Conservation (phyloP, 2,888 invertebrate species). For the Hirtodrosophila trivittata region DNA sequence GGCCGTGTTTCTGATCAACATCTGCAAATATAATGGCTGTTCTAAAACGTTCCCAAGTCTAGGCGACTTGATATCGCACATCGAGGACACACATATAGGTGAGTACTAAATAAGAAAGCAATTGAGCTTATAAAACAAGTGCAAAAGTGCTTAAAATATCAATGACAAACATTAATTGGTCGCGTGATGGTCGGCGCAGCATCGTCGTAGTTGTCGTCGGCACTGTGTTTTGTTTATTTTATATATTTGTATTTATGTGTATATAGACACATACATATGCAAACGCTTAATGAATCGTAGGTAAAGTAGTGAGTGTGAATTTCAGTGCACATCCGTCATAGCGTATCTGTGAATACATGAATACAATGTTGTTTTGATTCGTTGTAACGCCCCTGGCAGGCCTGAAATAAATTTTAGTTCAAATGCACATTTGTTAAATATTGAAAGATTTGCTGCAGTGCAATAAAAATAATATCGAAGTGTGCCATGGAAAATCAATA, state of each 20-base stretch:
- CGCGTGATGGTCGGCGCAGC: conserved; percentile 67
- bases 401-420: conserved; percentile 44
- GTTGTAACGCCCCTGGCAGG: conserved; percentile 20
- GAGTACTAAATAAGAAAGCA: conserved; percentile 73
- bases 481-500: conserved; percentile 66
- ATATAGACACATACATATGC: conserved; percentile 16
- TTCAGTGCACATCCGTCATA: conserved; percentile 13
- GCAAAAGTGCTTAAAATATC: conserved; percentile 38
- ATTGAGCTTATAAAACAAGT: conserved; percentile 29
- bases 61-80: conserved; percentile 92
- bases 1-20: conserved; percentile 95
- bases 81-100: conserved; percentile 95
- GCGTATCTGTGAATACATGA: conserved; percentile 13
- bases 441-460: conserved; percentile 30
- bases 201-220: conserved; percentile 34
- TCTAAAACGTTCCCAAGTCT: conserved; percentile 92
- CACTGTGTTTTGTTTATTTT: conserved; percentile 72
- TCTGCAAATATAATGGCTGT: conserved; percentile 94
- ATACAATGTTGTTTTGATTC: conserved; percentile 39
- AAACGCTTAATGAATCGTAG: conserved; percentile 23
- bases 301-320: conserved; percentile 18
- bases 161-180: conserved; percentile 58
- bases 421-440: conserved; percentile 26
- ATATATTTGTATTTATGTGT: conserved; percentile 55
- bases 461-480: conserved; percentile 37